These are phyloP conservation scores for Microchirus variegatus DNA, from an alignment of 2,797 vertebrate genomes.

Conservation along the genomic window DNA sequence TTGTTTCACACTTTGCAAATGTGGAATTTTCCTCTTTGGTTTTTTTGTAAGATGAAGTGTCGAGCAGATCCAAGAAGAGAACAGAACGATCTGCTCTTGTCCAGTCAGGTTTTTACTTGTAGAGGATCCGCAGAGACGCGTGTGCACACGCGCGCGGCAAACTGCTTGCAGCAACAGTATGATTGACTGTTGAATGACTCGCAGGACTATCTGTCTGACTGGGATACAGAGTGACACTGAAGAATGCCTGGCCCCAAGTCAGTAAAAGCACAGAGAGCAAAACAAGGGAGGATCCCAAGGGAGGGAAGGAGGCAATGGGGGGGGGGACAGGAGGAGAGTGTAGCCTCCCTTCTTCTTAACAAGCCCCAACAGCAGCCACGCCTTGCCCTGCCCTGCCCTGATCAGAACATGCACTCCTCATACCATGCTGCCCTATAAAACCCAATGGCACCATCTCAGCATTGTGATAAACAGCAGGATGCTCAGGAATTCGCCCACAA, in stretches of 20 bases:
- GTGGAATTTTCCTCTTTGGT: conserved; percentile 33
- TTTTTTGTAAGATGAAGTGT: conserved; percentile 20
- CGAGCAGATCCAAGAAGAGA: neutral
- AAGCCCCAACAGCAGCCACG: conserved; percentile 67
- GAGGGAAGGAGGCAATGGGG: conserved; percentile 40
- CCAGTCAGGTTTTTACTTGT: conserved; percentile 54
- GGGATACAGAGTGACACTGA: conserved; percentile 49
- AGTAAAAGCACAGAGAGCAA: conserved; percentile 35
- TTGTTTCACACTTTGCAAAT: neutral
- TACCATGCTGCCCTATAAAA: conserved; percentile 30
- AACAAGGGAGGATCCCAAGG: conserved; percentile 38
- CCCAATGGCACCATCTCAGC: neutral
- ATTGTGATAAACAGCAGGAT: conserved; percentile 12
- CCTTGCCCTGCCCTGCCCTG: conserved; percentile 57
- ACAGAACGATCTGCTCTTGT: conserved; percentile 18
- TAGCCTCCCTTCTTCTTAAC: conserved; percentile 59
- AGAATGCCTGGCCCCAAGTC: conserved; percentile 69
- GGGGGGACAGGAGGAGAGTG: conserved; percentile 17
- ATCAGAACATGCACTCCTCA: conserved; percentile 30
- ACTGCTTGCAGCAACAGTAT: conserved; percentile 4
- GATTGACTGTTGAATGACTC: conserved; percentile 41
- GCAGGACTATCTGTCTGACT: conserved; percentile 25
- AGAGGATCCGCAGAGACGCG: neutral
- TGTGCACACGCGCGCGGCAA: neutral
- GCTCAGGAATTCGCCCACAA: conserved; percentile 21